Base-by-base conservation (phyloP, 2,888 invertebrate species). In the Pachydiplax longipennis region DNA sequence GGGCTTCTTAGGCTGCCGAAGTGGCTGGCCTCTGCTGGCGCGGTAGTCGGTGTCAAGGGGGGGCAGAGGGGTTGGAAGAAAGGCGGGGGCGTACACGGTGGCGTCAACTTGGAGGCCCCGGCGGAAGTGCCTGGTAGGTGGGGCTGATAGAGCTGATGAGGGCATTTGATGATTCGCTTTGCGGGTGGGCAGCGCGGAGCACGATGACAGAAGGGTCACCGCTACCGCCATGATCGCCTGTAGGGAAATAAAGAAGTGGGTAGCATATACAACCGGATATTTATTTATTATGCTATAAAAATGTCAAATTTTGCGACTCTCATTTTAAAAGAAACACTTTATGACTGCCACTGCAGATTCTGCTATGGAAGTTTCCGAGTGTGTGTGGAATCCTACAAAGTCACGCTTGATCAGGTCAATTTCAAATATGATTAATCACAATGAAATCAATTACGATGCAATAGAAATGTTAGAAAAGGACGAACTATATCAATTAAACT, bases 1-100 rank as follows among this genome's bases (percentile, higher is more conserved):
- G 61, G 87, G 87, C 40, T 87, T 87, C 87, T 61, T 87, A 25
- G 87, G 87, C n/a, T 87, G 87, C 12, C 58, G 22, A 18, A 87
- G 87, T 1, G 35, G 15, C 35, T 87, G 61, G 3, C 61, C 53
- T 25, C 53, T 58, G 53, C 31, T 48, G 0, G 87, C 82, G 87
- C 35, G 8, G 37, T 25, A 82, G 48, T 25, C 53, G 2, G 6
- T 35, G 35, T 22, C 22, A n/a, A 87, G 87, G 35, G 87, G 35
- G n/a, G 87, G 61, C 22, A 61, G 35, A n/a, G 61, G 87, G 35
- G 61, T 87, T 18, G 87, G 87, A 18, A 61, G 37, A 37, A 61
- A 87, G 61, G 87, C 58, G 12, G 61, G 61, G 18, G 83, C 53
- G 58, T 83, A 53, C 35, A 83, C 31, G 58, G 83, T 53, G 58